Evolutionary conservation across 2,113 vertebrate genomes (phyloP), one percentile per base, ranked within the genome.

Genomic region (Ciconia maguari): DNA sequence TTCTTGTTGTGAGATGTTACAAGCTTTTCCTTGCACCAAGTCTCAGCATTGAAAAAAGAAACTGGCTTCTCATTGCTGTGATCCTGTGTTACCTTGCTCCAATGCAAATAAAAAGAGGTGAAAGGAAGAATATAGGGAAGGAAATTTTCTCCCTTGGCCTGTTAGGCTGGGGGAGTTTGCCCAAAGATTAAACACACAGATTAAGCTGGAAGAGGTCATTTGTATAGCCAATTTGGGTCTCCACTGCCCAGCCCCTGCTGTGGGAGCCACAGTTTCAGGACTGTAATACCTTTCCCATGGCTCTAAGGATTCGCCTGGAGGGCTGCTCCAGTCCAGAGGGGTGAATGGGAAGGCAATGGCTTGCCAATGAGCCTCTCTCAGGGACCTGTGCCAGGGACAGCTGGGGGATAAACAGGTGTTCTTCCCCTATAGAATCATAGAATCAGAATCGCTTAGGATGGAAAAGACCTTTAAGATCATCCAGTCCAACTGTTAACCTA

Each of bases 281-380:
- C 51, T 49, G 58, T 13, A 29, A 2, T 41, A n/a, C 15, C 36
- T 36, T 20, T 9, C 27, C 11, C 0, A 1, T 27, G n/a, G n/a
- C 52, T 64, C 11, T 6, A 15, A 41, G 46, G 51, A 16, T 13
- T n/a, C 26, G 8, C 30, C 36, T 41, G 36, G 14, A 32, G 60
- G 19, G 48, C 54, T 58, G 55, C 38, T 42, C 16, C 42, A 5
- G 44, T 32, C 26, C 32, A 0, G 0, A 6, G 17, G 9, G 14
- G 17, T 32, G 32, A 21, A 24, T 8, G 32, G 36, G 48, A 29
- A 41, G 61, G 54, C 48, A 14, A 9, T 3, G 17, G 18, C 22
- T 15, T 55, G 42, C 8, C 2, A 1, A 27, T 10, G 13, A 83
- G 44, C n/a, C 24, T 26, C 52, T 27, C 5, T 1, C 1, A 2